A percentile compares a stretch with the other conserved stretches of the same genome.
These are phyloP conservation scores for Charanyca ferruginea DNA, from an alignment of 2,888 invertebrate genomes.

Conservation along the genomic window DNA sequence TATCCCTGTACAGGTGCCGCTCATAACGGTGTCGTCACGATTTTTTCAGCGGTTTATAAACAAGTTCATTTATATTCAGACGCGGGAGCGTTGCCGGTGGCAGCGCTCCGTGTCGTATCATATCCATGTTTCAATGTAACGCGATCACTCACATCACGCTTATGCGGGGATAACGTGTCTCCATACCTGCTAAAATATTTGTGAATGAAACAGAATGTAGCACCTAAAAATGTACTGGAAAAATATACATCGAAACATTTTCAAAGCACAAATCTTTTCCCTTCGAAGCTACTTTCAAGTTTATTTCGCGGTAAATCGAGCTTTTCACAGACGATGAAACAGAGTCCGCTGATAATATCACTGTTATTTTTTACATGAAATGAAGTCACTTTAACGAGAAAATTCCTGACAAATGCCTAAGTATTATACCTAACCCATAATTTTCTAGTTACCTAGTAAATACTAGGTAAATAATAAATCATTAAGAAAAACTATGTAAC, in stretches of 20 bases:
- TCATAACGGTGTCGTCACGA: slow-evolving; percentile 19
- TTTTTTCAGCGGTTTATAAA: slow-evolving; percentile 52
- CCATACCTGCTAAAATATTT: slow-evolving; percentile 22
- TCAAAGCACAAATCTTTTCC: slow-evolving; percentile 24
- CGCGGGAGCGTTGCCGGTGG: slow-evolving; percentile 41
- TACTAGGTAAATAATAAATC: no score
- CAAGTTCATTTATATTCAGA: slow-evolving; percentile 74
- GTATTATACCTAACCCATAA: background rate
- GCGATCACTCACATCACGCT: slow-evolving; percentile 56
- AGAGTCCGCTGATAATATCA: slow-evolving; percentile 18
- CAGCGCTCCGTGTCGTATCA: slow-evolving; percentile 61
- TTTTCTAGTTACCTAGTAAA: background rate
- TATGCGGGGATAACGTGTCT: slow-evolving; percentile 61
- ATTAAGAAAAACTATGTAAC: no score
- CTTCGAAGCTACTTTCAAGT: slow-evolving; percentile 15
- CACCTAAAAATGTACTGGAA: slow-evolving; percentile 4
- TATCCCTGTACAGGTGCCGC: slow-evolving; percentile 23
- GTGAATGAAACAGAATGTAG: slow-evolving; percentile 21
- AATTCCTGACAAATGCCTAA: slow-evolving; percentile 24
- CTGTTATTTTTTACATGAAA: slow-evolving; percentile 27
- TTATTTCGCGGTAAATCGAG: slow-evolving; percentile 49
- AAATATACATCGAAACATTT: slow-evolving; percentile 9
- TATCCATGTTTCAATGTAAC: slow-evolving; percentile 74
- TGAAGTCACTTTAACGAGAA: slow-evolving; percentile 4
- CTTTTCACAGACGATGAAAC: slow-evolving; percentile 46